Evolutionary conservation across 1,140 invertebrate species (phyloP).

Genomic region (Hylaeus anthracinus): DNA sequence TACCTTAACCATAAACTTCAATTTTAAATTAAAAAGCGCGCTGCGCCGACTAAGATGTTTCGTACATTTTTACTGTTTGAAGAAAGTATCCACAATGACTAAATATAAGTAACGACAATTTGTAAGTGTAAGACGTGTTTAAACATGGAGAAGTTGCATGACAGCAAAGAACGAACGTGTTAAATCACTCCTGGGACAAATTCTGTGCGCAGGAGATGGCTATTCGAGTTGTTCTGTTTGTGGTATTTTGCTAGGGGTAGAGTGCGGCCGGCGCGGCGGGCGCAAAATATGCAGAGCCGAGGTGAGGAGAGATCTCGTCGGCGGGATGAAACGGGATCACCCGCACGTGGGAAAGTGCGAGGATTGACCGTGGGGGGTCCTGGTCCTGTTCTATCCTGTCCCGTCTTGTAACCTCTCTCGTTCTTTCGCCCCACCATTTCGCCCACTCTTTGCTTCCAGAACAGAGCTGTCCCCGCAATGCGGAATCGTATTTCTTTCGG

Average conservation of each 20-base stretch:
- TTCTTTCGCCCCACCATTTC: constrained; percentile 55
- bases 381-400: constrained; percentile 70
- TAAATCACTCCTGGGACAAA: constrained; percentile 2
- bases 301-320: constrained; percentile 73
- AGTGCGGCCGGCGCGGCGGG: constrained; percentile 36
- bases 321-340: constrained; percentile 80
- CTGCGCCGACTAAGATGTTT: too few species aligned
- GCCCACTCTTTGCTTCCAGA: constrained; percentile 63
- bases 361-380: constrained; percentile 77
- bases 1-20: too few species aligned
- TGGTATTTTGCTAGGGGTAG: constrained; percentile 36
- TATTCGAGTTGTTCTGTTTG: constrained; percentile 14
- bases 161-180: neutral
- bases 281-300: constrained; percentile 70
- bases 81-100: too few species aligned
- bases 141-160: too few species aligned
- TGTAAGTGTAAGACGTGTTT: too few species aligned
- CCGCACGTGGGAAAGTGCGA: constrained; percentile 81
- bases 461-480: constrained; percentile 66
- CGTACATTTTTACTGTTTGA: too few species aligned
- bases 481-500: constrained; percentile 76
- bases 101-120: too few species aligned
- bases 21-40: too few species aligned
- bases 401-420: constrained; percentile 64
- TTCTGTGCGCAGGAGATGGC: neutral